These are phyloP conservation scores for Metopia argyrocephala DNA, from an alignment of 2,888 invertebrate species.

Conservation along the genomic window DNA sequence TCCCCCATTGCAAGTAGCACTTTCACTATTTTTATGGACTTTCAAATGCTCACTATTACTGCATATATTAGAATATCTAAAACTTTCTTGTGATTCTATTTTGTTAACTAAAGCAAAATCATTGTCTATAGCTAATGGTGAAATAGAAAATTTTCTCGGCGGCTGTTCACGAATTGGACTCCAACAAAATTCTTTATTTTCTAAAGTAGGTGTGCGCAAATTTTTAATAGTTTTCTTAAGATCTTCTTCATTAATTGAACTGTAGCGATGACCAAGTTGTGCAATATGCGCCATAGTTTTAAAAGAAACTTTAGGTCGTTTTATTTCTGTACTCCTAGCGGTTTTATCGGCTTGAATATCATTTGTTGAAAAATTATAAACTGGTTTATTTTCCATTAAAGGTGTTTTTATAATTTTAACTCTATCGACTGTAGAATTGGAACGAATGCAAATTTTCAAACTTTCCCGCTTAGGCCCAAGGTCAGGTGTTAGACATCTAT, in stretches of 20 bases:
- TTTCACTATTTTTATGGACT: too few species aligned
- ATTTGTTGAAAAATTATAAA: slow-evolving; percentile 16
- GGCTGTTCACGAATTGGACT: slow-evolving; percentile 12
- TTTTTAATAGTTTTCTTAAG: slow-evolving; percentile 84
- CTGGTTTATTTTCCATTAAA: not conserved
- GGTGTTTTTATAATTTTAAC: slow-evolving; percentile 29
- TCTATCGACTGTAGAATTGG: slow-evolving; percentile 75
- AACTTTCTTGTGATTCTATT: too few species aligned
- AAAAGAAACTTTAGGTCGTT: slow-evolving; percentile 24
- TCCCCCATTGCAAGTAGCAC: too few species aligned
- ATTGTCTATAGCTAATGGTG: not conserved
- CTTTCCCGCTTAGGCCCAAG: slow-evolving; percentile 77
- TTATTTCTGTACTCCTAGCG: slow-evolving; percentile 32
- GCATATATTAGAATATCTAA: too few species aligned
- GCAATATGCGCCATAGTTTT: slow-evolving; percentile 73
- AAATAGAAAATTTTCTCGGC: not conserved
- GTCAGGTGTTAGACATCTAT: slow-evolving; percentile 30
- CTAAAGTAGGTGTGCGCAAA: slow-evolving; percentile 82
- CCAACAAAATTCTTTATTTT: slow-evolving; percentile 33
- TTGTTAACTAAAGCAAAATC: too few species aligned
- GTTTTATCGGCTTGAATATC: not conserved
- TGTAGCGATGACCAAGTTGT: slow-evolving; percentile 82
- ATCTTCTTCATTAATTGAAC: slow-evolving; percentile 85
- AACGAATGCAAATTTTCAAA: slow-evolving; percentile 81
- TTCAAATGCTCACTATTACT: too few species aligned